Evolutionary conservation across 2,113 vertebrate genomes (phyloP), one percentile per base, ranked within the genome.

Genomic region (Pachycephala philippinensis): DNA sequence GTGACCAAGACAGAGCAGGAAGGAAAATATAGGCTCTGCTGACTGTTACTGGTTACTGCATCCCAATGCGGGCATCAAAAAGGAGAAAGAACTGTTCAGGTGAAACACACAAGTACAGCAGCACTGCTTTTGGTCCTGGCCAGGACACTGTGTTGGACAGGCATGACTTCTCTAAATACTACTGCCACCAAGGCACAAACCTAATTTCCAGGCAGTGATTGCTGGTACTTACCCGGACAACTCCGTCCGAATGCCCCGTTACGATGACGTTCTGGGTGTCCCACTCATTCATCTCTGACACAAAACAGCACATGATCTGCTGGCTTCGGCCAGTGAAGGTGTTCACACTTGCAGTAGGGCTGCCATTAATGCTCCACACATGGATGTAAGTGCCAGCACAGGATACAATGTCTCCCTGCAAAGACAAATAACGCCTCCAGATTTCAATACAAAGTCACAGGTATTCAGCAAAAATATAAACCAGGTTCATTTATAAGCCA

Each of bases 211-310:
- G 45, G 50, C 17, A 35, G 65, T 0, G 23, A 26, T 7, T 53
- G 7, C 9, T 13, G 47, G 53, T 47, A 96, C 98, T 96, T 68
- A 99, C 99, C 97, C 99, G 98, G 78, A 99, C 99, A 2, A 99
- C 99, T 5, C 99, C 99, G 0, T 99, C 99, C 0, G 99, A 99
- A 97, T 99, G 99, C 27, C 99, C 99, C 0, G 99, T 99, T 39
- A 99, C 98, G 9, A 99, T 99, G 96, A 99, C 99, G 2, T 99
- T 99, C 98, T 99, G 99, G 0, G 99, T 99, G 97, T 99, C 99
- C 99, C 99, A 99, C 81, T 99, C 99, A 2, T 99, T 99, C 99
- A 99, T 99, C 98, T 99, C 99, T 0, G 99, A 99, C 92, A 99
- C 98, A 72, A 99, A 99, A 97, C 99, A 99, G 97, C 99, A 99